Evolutionary conservation across 2,113 vertebrate genomes (phyloP), one percentile per base, ranked within the genome.

Genomic region (Oreochromis niloticus): DNA sequence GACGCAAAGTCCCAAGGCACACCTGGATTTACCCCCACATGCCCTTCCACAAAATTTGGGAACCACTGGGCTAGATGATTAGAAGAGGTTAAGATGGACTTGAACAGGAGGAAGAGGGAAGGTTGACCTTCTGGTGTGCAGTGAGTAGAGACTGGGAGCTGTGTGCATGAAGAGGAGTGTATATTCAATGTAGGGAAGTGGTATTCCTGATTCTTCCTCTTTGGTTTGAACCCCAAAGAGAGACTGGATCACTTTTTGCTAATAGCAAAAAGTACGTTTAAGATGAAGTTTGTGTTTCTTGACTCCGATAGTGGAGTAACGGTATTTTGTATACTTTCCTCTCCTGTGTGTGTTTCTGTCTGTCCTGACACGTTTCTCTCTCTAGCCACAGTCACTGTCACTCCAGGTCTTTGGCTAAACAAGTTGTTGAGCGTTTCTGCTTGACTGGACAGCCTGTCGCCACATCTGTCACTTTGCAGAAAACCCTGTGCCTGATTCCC

Each of bases 381-480:
- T 89, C 71, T 19, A 59, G 59, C 88, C 59, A 43, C 81, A 83
- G 80, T 84, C 48, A 91, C 92, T 92, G 91, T 93, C 93, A 91
- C 87, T 92, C 63, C 85, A 80, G 86, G 81, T 93, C 82, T 89
- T 87, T 50, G 24, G 85, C 82, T 85, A 55, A 91, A 91, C 78
- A 86, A 87, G 82, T 88, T 48, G 59, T 78, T 87, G 87, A 91
- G 93, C 90, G 87, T 91, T 93, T 94, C 87, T 92, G 90, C 85
- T 83, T 91, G 92, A 92, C 91, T 86, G 90, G 84, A 85, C 85
- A 82, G 88, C 90, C 90, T 89, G 85, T 91, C 87, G 61, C 89
- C 91, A 91, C 91, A 93, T 92, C 91, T 94, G 87, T 94, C 93
- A 94, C 89, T 89, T 86, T 80, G 63, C 83, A 89, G 89, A 86